phyloP scores from a whole-genome alignment of 2,113 vertebrate species.

The Copsychus sechellarum region DNA sequence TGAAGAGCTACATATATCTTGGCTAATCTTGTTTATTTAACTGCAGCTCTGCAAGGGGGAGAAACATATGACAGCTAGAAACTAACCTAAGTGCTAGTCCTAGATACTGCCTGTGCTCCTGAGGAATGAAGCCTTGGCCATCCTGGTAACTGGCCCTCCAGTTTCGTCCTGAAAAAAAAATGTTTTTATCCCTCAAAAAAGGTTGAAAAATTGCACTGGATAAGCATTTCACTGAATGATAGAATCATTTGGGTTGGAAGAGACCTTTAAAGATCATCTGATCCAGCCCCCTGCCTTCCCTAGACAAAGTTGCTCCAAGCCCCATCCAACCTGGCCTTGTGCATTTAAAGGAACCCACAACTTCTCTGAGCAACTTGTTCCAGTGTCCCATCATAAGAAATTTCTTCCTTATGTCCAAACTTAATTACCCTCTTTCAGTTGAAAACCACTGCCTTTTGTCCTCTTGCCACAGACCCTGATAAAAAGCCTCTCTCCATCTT shows the following conservation, averaged over 20 bases:
- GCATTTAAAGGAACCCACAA: fast-evolving
- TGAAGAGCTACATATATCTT: neutral
- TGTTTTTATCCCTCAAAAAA: neutral
- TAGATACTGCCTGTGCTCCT: neutral
- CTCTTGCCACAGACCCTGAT: neutral
- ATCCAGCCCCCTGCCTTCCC: neutral
- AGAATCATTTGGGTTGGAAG: neutral
- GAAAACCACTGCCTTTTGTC: neutral
- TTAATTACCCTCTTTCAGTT: neutral
- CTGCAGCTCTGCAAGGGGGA: neutral
- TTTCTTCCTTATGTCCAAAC: neutral
- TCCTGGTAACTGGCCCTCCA: neutral
- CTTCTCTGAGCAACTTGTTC: neutral
- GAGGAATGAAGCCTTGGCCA: neutral
- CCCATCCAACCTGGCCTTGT: neutral
- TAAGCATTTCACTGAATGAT: neutral
- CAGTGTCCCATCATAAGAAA: neutral
- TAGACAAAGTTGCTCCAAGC: neutral
- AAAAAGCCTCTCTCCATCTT: neutral
- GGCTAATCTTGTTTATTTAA: neutral
- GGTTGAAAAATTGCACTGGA: neutral
- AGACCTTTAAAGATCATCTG: neutral
- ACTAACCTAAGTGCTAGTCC: neutral
- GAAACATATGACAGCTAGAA: neutral
- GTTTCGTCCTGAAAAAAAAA: neutral